phyloP scores from a whole-genome alignment of 2,113 vertebrate species.

The Eulacestoma nigropectus region DNA sequence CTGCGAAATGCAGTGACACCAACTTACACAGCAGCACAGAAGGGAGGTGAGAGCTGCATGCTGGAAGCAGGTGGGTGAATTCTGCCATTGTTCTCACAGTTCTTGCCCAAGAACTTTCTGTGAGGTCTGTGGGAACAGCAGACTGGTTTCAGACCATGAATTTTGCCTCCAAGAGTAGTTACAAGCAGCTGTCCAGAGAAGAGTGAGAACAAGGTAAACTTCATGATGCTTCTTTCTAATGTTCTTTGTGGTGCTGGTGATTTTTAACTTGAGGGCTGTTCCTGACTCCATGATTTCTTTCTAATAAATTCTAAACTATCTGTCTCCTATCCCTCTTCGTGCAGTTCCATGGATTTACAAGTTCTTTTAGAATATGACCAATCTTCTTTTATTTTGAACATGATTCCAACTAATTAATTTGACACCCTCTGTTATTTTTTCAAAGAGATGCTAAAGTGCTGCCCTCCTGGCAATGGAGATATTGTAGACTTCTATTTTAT shows the following conservation, averaged over 20 bases:
- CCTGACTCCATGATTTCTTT: neutral
- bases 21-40: neutral
- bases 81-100: neutral
- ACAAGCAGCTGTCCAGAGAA: neutral
- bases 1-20: rapidly evolving
- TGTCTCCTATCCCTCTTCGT: neutral
- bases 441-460: neutral
- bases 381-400: neutral
- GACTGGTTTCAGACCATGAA: neutral
- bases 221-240: neutral
- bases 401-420: neutral
- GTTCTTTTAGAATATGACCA: neutral
- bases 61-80: neutral
- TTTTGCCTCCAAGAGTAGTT: neutral
- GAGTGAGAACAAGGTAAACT: neutral
- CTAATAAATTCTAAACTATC: neutral
- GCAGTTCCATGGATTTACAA: neutral
- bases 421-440: neutral
- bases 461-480: neutral
- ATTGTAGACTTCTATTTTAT: neutral
- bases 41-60: neutral
- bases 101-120: neutral
- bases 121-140: neutral
- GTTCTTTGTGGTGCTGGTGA: neutral
- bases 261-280: neutral